phyloP scores from a whole-genome alignment of 2,888 invertebrate genomes.

The Zele albiditarsus region DNA sequence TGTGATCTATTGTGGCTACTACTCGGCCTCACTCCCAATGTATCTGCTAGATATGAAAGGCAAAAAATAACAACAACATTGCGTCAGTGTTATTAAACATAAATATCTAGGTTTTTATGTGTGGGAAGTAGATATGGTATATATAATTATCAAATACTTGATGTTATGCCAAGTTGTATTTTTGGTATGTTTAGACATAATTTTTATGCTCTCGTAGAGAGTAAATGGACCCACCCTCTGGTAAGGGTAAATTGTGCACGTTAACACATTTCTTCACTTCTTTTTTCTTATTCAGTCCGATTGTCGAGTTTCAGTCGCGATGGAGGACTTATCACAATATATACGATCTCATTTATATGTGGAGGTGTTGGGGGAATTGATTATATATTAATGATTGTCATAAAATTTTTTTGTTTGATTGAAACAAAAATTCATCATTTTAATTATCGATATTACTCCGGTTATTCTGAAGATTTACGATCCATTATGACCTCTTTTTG shows the following conservation, averaged over 20 bases:
- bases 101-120: conserved; percentile 32
- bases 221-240: background rate
- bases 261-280: background rate
- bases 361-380: background rate
- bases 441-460: background rate
- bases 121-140: conserved; percentile 26
- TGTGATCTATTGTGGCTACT: conserved; percentile 64
- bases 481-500: background rate
- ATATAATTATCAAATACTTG: conserved; percentile 35
- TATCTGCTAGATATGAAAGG: conserved; percentile 14
- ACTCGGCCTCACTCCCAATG: conserved; percentile 46
- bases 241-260: background rate
- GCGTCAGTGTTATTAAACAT: conserved; percentile 19
- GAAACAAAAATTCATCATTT: background rate
- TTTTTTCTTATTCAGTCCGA: background rate
- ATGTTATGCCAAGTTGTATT: conserved; percentile 35
- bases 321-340: background rate
- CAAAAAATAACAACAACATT: conserved; percentile 26
- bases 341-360: conserved; percentile 14
- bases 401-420: no score
- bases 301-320: background rate
- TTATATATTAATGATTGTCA: background rate
- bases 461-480: background rate
- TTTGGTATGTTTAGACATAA: background rate
- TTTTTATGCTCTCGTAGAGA: conserved; percentile 6